Evolutionary conservation across 2,888 invertebrate species (phyloP), one percentile per base, ranked within the genome.

Genomic region (Synergus laeviventris): DNA sequence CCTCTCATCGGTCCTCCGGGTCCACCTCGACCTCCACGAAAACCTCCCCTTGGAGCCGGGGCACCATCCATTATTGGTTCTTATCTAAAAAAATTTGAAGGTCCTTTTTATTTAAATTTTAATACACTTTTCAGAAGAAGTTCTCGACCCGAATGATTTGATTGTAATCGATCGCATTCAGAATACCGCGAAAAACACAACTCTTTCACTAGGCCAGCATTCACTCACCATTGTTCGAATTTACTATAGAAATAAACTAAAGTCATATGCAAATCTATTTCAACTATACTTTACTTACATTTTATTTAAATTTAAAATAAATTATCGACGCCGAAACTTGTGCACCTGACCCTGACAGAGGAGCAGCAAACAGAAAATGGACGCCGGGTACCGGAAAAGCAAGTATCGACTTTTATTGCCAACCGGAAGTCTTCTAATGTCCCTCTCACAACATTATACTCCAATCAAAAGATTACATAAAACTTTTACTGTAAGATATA

Each of bases 381-480:
- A 89, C 86, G 89, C 88, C 87, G 89, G 87, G 78, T 81, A 79
- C 84, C 87, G 89, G 89, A 89, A 89, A 86, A 83, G 86, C 85
- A 83, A 87, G 84, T 86, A 88, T 89, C 87, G 87, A 89, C 76
- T 73, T 76, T 42, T 39, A 11, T 74, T 21, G 39, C 45, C 56
- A 66, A 73, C 61, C 62, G 74, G 64, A 70, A 36, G 49, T 54
- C 38, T 21, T 14, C 8, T 14, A 12, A 36, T 70, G 4, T 56
- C 61, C 74, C 31, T 31, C 11, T 38, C 59, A 7, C n/a, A 3
- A 70, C 21, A 31, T n/a, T 31, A 49, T n/a, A 3, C 16, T 36
- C 70, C 70, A 70, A 70, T 70, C 49, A 49, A 70, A 3, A 70
- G 3, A 31, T 45, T n/a, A 3, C 0, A n/a, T 70, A 1, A 3